Base-by-base conservation (phyloP, 1,140 invertebrate species). In the Aethina tumida region DNA sequence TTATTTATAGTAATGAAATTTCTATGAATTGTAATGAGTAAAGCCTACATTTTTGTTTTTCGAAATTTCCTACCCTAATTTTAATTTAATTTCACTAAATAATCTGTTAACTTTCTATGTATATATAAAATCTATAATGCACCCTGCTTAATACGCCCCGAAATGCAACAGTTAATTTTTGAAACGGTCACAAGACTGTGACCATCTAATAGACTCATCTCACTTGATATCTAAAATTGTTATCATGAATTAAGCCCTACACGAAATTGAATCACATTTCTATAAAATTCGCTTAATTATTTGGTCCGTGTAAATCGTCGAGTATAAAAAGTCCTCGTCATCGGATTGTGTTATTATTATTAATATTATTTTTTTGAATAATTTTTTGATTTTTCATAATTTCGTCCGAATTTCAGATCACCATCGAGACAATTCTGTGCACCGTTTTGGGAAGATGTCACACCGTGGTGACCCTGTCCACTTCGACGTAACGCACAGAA, bases 401-500 rank as follows among this genome's bases (percentile, higher is more conserved):
- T 28, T 28, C 12, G 10, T 2, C 7, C 15, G 12, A 13, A 13
- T 28, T 13, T 28, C 15, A 13, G 10, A 12, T 28, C 15, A 3
- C 2, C 12, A 13, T 28, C 6, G 2, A 28, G 22, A 21, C 49
- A 56, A 60, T 56, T 56, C 57, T 56, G 56, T 42, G 19, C 48
- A 24, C 22, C 8, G 12, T 24, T 24, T 24, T 20, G 5, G 25
- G 26, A 27, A 38, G 49, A 58, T 64, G 73, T 86, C 82, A 88
- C 71, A 89, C 85, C 35, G 84, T 89, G 49, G 85, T 89, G 48
- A 89, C 84, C 43, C 85, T 73, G 65, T 89, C 85, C 44, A 88
- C 77, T 68, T 89, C 84, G 56, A 88, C 81, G 67, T 87, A 88
- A 63, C 84, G 81, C 66, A 86, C 84, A 78, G 84, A 86, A 81